phyloP scores from a whole-genome alignment of 2,888 invertebrate genomes.

The Caenorhabditis zanzibari region DNA sequence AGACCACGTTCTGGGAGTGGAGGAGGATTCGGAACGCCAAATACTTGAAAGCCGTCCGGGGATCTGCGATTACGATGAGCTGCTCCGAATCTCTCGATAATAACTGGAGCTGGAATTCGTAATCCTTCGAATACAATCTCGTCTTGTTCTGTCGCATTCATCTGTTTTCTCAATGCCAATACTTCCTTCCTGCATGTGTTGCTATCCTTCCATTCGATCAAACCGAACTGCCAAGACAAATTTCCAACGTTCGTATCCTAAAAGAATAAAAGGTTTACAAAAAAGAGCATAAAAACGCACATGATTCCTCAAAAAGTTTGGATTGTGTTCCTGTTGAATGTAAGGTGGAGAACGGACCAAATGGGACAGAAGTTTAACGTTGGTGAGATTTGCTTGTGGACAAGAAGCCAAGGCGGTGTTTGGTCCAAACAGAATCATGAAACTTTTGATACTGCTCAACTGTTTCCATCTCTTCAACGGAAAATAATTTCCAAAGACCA shows the following conservation, averaged over 20 bases:
- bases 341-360: constrained; percentile 64
- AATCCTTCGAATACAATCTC: constrained; percentile 34
- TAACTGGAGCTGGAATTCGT: constrained; percentile 25
- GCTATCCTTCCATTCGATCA: constrained; percentile 51
- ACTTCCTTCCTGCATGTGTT: constrained; percentile 27
- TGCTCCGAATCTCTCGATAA: constrained; percentile 21
- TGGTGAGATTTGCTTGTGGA: constrained; percentile 53
- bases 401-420: constrained; percentile 51
- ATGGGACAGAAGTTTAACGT: constrained; percentile 60
- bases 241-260: constrained; percentile 43
- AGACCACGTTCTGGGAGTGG: constrained; percentile 26
- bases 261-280: background rate
- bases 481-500: constrained; percentile 63
- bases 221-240: constrained; percentile 45
- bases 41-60: constrained; percentile 22
- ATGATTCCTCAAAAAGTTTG: constrained; percentile 37
- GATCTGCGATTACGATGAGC: constrained; percentile 9
- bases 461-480: constrained; percentile 48
- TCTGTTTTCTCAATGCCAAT: background rate
- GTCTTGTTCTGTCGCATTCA: constrained; percentile 16
- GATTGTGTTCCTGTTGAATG: constrained; percentile 34
- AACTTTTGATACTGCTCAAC: constrained; percentile 43
- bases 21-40: constrained; percentile 19
- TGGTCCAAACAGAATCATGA: constrained; percentile 63
- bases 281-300: background rate